phyloP scores from a whole-genome alignment of 2,888 invertebrate genomes.

The Cynaeus angustus region DNA sequence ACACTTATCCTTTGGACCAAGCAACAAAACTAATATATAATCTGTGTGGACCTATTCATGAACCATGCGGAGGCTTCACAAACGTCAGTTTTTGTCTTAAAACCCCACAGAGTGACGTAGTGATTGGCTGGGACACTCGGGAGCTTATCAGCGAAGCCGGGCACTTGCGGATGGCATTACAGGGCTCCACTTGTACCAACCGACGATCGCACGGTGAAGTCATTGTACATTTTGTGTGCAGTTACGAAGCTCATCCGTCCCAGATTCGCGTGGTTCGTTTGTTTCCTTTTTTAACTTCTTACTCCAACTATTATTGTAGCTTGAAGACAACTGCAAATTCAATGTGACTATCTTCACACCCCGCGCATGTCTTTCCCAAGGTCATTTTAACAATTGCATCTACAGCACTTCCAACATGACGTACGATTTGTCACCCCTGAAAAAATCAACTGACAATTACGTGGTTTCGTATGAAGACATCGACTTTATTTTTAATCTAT shows the following conservation, averaged over 20 bases:
- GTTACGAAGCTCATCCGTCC: conserved; percentile 33
- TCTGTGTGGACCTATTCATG: conserved; percentile 44
- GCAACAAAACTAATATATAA: conserved; percentile 32
- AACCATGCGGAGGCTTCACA: conserved; percentile 11
- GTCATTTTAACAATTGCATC: conserved; percentile 22
- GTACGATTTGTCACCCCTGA: conserved; percentile 38
- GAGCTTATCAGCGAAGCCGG: conserved; percentile 40
- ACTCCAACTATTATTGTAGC: conserved; percentile 22
- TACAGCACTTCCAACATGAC: neutral
- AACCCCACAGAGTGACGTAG: neutral
- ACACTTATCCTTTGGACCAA: conserved; percentile 5
- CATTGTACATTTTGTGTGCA: conserved; percentile 39
- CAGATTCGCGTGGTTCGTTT: conserved; percentile 31
- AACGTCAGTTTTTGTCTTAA: conserved; percentile 45
- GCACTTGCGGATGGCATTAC: conserved; percentile 19
- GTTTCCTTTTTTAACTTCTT: neutral
- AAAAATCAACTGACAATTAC: conserved; percentile 27
- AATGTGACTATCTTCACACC: conserved; percentile 37
- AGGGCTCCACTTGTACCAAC: conserved; percentile 26
- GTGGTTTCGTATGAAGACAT: conserved; percentile 19
- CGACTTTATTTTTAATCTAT: conserved; percentile 37
- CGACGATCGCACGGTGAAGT: conserved; percentile 1
- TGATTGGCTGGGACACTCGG: conserved; percentile 32
- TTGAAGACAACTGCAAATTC: conserved; percentile 37
- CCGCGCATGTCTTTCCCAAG: conserved; percentile 27